phyloP scores from a whole-genome alignment of 2,113 vertebrate genomes.

The Chiloscyllium plagiosum region DNA sequence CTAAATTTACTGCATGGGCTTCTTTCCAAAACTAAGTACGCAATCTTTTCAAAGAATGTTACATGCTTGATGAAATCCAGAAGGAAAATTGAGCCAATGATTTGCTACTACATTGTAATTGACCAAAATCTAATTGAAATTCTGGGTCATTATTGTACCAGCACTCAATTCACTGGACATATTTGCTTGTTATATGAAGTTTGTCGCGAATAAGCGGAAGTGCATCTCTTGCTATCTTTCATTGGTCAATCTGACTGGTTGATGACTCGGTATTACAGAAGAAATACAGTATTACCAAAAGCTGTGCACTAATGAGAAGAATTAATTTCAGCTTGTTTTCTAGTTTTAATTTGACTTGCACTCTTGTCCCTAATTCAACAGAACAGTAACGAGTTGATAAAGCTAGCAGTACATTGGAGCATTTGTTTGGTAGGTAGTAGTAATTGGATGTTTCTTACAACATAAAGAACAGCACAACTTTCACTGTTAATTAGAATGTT shows the following conservation, averaged over 20 bases:
- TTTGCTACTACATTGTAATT: neutral
- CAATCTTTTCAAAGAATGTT: neutral
- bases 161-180: neutral
- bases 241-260: neutral
- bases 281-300: neutral
- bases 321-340: neutral
- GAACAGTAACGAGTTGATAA: neutral
- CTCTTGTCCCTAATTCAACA: too few relatives aligned
- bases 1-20: too few relatives aligned
- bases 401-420: neutral
- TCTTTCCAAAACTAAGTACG: neutral
- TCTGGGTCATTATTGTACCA: too few relatives aligned
- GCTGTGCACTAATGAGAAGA: neutral
- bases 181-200: neutral
- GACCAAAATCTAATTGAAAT: neutral
- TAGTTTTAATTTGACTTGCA: neutral
- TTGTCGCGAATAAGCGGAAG: neutral
- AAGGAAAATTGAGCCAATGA: neutral
- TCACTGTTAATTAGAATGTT: neutral
- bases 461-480: neutral
- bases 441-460: neutral
- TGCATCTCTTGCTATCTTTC: neutral
- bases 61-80: too few relatives aligned
- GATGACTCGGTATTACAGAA: neutral
- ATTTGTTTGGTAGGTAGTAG: neutral